These are phyloP conservation scores for Elephantulus edwardii DNA, from an alignment of 2,113 vertebrate genomes.

Conservation along the genomic window DNA sequence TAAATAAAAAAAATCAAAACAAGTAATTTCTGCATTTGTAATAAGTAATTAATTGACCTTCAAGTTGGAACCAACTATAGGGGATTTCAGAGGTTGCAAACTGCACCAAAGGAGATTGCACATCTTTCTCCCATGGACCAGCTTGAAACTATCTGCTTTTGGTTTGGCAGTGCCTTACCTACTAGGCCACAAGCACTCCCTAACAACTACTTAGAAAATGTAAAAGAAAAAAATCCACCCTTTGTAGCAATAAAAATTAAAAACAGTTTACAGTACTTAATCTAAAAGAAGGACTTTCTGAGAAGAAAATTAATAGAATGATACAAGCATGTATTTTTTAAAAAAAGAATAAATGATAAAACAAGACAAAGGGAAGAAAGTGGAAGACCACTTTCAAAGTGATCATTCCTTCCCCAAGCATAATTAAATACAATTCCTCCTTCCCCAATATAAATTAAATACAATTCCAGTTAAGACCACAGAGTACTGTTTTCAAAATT, in stretches of 20 bases:
- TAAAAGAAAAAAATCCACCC: neutral
- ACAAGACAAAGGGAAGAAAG: neutral
- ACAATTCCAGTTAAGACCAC: neutral
- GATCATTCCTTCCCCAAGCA: neutral
- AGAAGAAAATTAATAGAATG: neutral
- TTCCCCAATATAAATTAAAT: conserved; percentile 7
- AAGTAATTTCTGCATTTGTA: neutral
- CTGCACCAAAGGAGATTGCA: no score
- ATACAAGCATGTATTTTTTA: neutral
- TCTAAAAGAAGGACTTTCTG: neutral
- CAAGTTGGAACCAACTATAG: no score
- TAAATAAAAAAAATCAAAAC: neutral
- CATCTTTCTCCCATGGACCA: no score
- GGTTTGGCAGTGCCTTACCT: no score
- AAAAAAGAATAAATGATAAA: neutral
- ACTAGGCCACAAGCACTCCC: no score
- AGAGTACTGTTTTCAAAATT: neutral
- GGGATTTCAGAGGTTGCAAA: no score
- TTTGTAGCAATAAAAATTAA: neutral
- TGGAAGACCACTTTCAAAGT: conserved; percentile 8
- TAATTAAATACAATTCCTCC: neutral
- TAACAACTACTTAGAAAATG: neutral
- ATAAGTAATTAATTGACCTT: no score
- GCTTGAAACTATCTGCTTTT: no score
- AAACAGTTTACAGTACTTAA: neutral